Evolutionary conservation across 1,140 invertebrate species (phyloP).

Genomic region (Drosophila prosaltans): DNA sequence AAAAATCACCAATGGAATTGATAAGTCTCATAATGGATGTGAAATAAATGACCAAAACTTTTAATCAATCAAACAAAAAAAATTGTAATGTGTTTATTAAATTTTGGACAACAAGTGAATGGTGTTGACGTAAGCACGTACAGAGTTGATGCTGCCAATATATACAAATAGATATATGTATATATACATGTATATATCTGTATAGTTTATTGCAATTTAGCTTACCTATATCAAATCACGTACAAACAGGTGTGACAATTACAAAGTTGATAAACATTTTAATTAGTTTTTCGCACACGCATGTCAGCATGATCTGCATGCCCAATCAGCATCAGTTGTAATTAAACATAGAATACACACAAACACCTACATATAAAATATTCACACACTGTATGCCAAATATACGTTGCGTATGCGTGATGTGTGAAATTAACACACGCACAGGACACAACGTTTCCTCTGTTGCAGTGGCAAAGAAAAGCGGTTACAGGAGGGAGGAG

Average conservation of each 20-base stretch:
- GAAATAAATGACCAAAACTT: slow-evolving; percentile 37
- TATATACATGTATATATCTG: background rate
- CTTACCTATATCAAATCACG: slow-evolving; percentile 35
- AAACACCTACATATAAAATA: background rate
- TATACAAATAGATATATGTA: too few relatives aligned
- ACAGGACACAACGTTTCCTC: background rate
- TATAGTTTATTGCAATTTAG: background rate
- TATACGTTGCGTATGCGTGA: slow-evolving; percentile 64
- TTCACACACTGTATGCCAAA: slow-evolving; percentile 23
- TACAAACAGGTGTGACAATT: slow-evolving; percentile 59
- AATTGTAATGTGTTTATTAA: slow-evolving; percentile 16
- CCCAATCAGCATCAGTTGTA: slow-evolving; percentile 67
- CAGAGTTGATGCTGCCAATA: background rate
- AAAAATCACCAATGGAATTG: slow-evolving; percentile 54
- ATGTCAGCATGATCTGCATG: slow-evolving; percentile 53
- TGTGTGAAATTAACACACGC: slow-evolving; percentile 34
- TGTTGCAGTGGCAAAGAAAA: background rate
- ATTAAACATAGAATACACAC: slow-evolving; percentile 43
- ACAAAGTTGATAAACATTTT: slow-evolving; percentile 79
- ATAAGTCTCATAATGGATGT: slow-evolving; percentile 50
- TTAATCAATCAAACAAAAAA: background rate
- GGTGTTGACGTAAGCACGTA: background rate
- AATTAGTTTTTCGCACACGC: slow-evolving; percentile 62
- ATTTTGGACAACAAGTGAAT: slow-evolving; percentile 6
- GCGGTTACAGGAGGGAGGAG: background rate